phyloP scores from a whole-genome alignment of 2,888 invertebrate species.

The Philhelius pedissequus region DNA sequence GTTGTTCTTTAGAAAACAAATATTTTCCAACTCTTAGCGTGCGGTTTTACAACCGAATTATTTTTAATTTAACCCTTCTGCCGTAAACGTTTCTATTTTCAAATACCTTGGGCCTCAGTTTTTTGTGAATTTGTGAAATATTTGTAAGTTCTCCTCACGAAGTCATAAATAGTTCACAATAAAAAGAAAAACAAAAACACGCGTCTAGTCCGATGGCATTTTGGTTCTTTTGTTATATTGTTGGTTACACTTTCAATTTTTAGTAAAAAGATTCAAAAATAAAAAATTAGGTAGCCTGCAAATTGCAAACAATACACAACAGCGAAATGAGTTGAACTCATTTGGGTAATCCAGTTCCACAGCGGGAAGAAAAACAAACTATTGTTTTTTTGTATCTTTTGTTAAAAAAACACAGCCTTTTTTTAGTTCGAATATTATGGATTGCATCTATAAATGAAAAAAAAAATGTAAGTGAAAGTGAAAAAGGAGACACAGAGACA shows the following conservation, averaged over 20 bases:
- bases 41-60: slow-evolving; percentile 62
- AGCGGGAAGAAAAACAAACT: slow-evolving; percentile 25
- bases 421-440: background rate
- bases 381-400: background rate
- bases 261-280: background rate
- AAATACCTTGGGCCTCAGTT: slow-evolving; percentile 34
- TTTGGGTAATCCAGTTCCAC: slow-evolving; percentile 62
- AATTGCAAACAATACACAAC: slow-evolving; percentile 20
- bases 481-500: background rate
- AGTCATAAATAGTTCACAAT: slow-evolving; percentile 47
- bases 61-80: slow-evolving; percentile 52
- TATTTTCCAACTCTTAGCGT: slow-evolving; percentile 59
- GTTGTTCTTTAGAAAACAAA: slow-evolving; percentile 20
- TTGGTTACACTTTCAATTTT: slow-evolving; percentile 61
- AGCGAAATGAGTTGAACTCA: slow-evolving; percentile 61
- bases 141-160: background rate
- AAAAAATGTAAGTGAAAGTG: slow-evolving; percentile 20
- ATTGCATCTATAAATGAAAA: background rate
- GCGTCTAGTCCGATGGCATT: background rate
- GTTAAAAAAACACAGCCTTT: background rate
- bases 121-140: background rate
- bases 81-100: background rate
- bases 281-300: slow-evolving; percentile 29
- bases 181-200: background rate
- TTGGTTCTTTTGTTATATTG: slow-evolving; percentile 29